phyloP scores from a whole-genome alignment of 2,888 invertebrate genomes.

The Oasisia sp. region DNA sequence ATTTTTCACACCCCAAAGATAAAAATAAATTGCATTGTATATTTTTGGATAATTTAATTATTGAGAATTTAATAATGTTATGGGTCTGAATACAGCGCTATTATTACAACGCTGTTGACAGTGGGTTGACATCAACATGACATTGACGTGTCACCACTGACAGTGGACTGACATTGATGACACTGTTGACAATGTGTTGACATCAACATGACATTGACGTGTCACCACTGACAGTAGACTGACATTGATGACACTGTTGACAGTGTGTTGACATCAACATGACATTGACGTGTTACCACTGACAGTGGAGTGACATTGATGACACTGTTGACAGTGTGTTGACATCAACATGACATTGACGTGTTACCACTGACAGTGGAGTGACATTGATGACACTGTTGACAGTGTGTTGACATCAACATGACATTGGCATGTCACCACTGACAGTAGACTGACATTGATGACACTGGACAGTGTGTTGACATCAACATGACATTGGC shows the following conservation, averaged over 20 bases:
- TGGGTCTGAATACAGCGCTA: no score
- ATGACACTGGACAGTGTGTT: background rate
- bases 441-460: background rate
- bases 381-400: slow-evolving; percentile 21
- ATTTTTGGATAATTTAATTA: no score
- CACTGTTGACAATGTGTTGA: slow-evolving; percentile 20
- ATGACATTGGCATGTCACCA: background rate
- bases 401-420: slow-evolving; percentile 46
- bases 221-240: background rate
- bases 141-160: background rate
- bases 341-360: background rate
- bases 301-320: background rate
- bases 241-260: slow-evolving; percentile 22
- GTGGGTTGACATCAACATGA: background rate
- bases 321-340: slow-evolving; percentile 47
- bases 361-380: background rate
- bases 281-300: background rate
- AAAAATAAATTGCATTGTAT: no score
- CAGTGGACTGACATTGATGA: background rate
- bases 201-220: background rate
- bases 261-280: slow-evolving; percentile 45
- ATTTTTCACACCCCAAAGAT: no score
- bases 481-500: background rate
- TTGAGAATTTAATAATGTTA: no score
- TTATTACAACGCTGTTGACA: background rate